Evolutionary conservation across 1,140 invertebrate species (phyloP), one percentile per base, ranked within the genome.

Genomic region (Coptotermes formosanus): DNA sequence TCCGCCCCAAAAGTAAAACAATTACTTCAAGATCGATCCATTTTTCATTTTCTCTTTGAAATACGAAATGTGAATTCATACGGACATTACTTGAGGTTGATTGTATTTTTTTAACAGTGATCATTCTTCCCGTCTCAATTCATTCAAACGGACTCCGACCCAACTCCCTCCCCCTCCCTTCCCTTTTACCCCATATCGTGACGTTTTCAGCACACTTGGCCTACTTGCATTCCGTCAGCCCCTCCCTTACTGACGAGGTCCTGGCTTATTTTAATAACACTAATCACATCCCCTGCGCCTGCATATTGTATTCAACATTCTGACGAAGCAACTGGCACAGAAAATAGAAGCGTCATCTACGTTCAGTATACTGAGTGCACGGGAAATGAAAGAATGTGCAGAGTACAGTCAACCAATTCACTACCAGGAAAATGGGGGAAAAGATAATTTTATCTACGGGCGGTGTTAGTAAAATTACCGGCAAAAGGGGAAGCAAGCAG

Each of bases 291-390:
- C n/a, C 64, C 64, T 16, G 64, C 25, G 3, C n/a, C 64, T 75
- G 64, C n/a, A 75, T n/a, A 75, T 30, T 75, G 64, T 75, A 75
- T 30, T 75, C 64, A 75, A 75, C 64, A 75, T 19, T 75, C 64
- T 75, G 64, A 75, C 25, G n/a, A 75, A 75, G 64, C 16, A 30
- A 30, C 1, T 64, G 25, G 55, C 55, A 75, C n/a, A 75, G 64
- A 75, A 75, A 75, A 75, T 75, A 16, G 0, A 8, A 75, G 16
- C 64, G 64, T 19, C 14, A 55, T 55, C 21, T 55, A 55, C 14
- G 52, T 21, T 21, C 14, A 55, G 21, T 55, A 16, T 19, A 9
- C 19, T 55, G 0, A 16, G 23, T n/a, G 23, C 25, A n/a, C n/a
- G 23, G n/a, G 9, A 75, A 25, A 1, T 30, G 64, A 25, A 23